Percentiles rank a stretch among this genome's conserved stretches.
Evolutionary conservation across 1,140 invertebrate species (phyloP).

Genomic region (Neuroterus valhalla): DNA sequence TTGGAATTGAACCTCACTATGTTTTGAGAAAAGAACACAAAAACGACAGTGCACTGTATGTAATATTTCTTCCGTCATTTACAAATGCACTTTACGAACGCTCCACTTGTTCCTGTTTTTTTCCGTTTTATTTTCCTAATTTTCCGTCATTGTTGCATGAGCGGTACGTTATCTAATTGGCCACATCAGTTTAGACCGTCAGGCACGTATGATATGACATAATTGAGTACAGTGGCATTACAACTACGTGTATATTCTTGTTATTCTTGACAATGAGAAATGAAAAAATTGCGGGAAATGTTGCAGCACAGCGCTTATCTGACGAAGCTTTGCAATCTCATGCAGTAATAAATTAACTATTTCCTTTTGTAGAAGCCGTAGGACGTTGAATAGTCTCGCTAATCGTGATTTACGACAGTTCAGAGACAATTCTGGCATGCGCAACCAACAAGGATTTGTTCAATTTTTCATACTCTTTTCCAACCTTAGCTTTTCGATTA

Average conservation of each 20-base stretch:
- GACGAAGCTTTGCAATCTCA: constrained; percentile 14
- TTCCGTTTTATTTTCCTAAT: neutral
- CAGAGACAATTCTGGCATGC: constrained; percentile 14
- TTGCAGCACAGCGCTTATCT: constrained; percentile 18
- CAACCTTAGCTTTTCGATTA: neutral
- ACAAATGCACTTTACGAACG: constrained; percentile 20
- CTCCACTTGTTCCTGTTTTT: neutral
- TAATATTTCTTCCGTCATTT: neutral
- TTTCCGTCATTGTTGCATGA: neutral
- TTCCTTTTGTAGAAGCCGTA: neutral
- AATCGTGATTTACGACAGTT: constrained; percentile 13
- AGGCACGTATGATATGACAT: constrained; percentile 35
- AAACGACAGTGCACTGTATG: neutral
- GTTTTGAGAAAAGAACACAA: neutral
- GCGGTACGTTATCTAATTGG: constrained; percentile 41
- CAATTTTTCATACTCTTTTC: neutral
- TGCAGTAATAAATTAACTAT: constrained; percentile 21
- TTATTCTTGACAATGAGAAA: constrained; percentile 33
- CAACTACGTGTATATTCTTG: constrained; percentile 36
- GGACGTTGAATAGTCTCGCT: constrained; percentile 22
- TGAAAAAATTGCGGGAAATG: constrained; percentile 14
- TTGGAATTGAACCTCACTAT: neutral
- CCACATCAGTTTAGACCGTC: constrained; percentile 34
- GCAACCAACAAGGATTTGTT: neutral
- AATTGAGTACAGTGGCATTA: constrained; percentile 41